Base-by-base conservation (phyloP, 2,888 invertebrate genomes). In the Eupithecia vulgata region DNA sequence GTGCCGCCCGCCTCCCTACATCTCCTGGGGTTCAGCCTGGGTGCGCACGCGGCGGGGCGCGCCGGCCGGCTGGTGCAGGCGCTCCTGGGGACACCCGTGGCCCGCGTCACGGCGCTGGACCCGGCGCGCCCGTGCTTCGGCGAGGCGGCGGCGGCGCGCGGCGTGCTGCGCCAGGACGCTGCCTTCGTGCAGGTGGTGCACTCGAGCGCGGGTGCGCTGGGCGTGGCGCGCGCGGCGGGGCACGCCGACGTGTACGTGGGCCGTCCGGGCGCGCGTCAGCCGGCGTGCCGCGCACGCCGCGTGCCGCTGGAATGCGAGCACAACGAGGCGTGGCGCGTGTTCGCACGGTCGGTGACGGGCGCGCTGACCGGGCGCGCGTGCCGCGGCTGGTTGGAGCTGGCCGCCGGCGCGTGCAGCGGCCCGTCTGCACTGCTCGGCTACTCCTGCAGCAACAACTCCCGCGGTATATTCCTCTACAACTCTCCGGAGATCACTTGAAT, bases 21-120 rank as follows among this genome's bases (percentile, higher is more conserved):
- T 81, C 82, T 96, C 30, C 93, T 96, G 71, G 96, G 96, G 8
- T 96, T 96, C 88, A 95, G 95, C 76, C 85, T 96, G 21, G 96
- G 96, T 4, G 95, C 96, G 0, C 96, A 96, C 82, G 96, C 95
- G 0, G 95, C 95, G 0, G 96, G 96, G 0, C 81, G 90, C 70
- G 86, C 92, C 0, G 93, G 92, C 0, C 90, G 88, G 66, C 70
- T 91, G 40, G 88, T 91, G 5, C 85, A 85, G 71, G 84, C 70
- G 15, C 82, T 85, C n/a, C 8, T 74, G 90, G 30, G 84, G 84
- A 77, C 79, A 8, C 86, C 84, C 57, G 73, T 93, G 45, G 90
- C 88, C 0, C 85, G 81, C 72, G 91, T 93, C 57, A 91, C 91
- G 0, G 94, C 90, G 0, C 79, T 93, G 70, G 94, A 94, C 72